phyloP scores from a whole-genome alignment of 2,888 invertebrate species.

The Azorinus chamasolen region DNA sequence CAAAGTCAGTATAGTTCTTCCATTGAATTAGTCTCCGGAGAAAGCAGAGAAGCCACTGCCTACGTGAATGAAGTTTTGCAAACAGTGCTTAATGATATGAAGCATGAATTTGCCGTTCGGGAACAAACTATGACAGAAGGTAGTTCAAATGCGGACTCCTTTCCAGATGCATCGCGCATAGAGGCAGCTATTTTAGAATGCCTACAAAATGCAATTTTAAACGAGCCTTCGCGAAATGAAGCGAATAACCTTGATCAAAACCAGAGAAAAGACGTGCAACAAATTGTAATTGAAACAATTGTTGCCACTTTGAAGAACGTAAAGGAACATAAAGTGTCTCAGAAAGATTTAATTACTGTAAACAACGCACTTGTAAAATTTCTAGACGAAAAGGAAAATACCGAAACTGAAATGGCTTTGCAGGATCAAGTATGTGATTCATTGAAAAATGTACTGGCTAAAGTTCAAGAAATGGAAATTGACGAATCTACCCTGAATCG shows the following conservation, averaged over 20 bases:
- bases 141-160: background rate
- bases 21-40: slow-evolving; percentile 18
- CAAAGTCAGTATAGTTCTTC: slow-evolving; percentile 15
- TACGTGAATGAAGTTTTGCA: slow-evolving; percentile 59
- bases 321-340: slow-evolving; percentile 31
- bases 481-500: slow-evolving; percentile 44
- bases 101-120: slow-evolving; percentile 24
- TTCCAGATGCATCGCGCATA: slow-evolving; percentile 19
- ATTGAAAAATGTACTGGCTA: slow-evolving; percentile 48
- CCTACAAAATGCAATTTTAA: slow-evolving; percentile 35
- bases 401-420: slow-evolving; percentile 5
- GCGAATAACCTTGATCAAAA: slow-evolving; percentile 23
- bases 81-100: slow-evolving; percentile 46
- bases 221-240: background rate
- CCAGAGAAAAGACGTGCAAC: slow-evolving; percentile 42
- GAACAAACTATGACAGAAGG: background rate
- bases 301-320: slow-evolving; percentile 46
- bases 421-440: slow-evolving; percentile 36
- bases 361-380: slow-evolving; percentile 25
- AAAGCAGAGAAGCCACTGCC: slow-evolving; percentile 34
- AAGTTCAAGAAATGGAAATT: slow-evolving; percentile 46
- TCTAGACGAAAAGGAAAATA: slow-evolving; percentile 5
- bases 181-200: slow-evolving; percentile 40
- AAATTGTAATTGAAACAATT: slow-evolving; percentile 50
- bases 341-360: slow-evolving; percentile 34